These are phyloP conservation scores for Drosophila mauritiana DNA, from an alignment of 1,140 invertebrate species.

Conservation along the genomic window DNA sequence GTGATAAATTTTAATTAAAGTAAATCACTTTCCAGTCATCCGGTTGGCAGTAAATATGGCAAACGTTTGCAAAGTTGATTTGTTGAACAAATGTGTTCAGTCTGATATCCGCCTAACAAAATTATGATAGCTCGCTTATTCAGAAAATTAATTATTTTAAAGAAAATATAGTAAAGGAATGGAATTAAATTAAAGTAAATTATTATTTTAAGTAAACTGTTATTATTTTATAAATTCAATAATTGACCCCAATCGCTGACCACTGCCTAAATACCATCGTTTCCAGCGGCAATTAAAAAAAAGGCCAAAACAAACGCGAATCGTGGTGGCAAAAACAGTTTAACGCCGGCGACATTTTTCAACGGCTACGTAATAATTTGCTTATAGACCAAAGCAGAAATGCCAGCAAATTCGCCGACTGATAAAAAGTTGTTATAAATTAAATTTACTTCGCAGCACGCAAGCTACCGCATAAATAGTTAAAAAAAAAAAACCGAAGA, in stretches of 20 bases:
- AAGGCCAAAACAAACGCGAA: conserved; percentile 29
- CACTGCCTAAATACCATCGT: conserved; percentile 11
- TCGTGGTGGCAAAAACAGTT: conserved; percentile 36
- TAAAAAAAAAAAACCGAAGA: conserved; percentile 7
- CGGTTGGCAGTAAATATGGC: conserved; percentile 3
- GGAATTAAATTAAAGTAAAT: too few species aligned
- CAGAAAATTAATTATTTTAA: too few species aligned
- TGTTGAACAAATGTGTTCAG: neutral
- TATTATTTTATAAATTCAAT: neutral
- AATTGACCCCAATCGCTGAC: neutral
- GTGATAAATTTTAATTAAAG: conserved; percentile 37
- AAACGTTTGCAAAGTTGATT: neutral
- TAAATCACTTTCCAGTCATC: neutral
- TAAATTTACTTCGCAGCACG: conserved; percentile 41
- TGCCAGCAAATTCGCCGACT: conserved; percentile 25
- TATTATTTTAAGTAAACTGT: too few species aligned
- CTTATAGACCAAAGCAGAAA: conserved; percentile 36
- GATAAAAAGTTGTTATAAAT: conserved; percentile 58
- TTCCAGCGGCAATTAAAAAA: conserved; percentile 36
- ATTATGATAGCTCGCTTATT: too few species aligned
- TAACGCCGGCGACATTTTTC: conserved; percentile 58
- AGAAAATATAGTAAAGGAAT: too few species aligned
- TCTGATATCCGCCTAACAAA: too few species aligned
- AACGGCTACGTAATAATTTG: conserved; percentile 70
- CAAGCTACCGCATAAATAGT: conserved; percentile 25